These are phyloP conservation scores for Blomia tropicalis DNA, from an alignment of 2,888 invertebrate genomes.

Conservation along the genomic window DNA sequence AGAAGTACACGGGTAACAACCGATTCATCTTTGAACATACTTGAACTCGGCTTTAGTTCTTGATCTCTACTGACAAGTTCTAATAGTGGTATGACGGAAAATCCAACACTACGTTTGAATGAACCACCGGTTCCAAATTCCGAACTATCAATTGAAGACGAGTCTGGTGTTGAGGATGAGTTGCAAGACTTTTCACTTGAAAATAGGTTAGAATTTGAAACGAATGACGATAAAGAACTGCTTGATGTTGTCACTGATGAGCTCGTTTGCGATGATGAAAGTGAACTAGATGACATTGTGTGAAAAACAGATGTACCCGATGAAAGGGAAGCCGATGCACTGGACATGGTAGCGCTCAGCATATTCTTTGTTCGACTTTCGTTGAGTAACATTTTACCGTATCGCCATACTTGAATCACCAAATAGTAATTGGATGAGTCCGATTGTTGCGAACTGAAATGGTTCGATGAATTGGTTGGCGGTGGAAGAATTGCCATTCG, in stretches of 20 bases:
- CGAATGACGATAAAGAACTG: slow-evolving; percentile 9
- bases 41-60: not conserved
- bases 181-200: not conserved
- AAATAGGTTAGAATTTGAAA: not conserved
- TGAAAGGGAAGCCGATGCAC: slow-evolving; percentile 37
- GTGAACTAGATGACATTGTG: not conserved
- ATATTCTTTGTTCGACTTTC: slow-evolving; percentile 44
- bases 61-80: slow-evolving; percentile 11
- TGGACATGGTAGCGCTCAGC: slow-evolving; percentile 45
- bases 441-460: not conserved
- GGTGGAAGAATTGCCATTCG: not conserved
- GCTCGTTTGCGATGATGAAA: not conserved
- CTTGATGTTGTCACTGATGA: not conserved
- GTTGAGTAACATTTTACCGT: slow-evolving; percentile 23
- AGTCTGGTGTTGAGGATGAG: slow-evolving; percentile 3
- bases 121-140: not conserved
- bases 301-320: slow-evolving; percentile 17
- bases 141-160: slow-evolving; percentile 14
- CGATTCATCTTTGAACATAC: not conserved
- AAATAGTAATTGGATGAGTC: slow-evolving; percentile 15
- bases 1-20: not conserved
- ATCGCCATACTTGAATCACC: slow-evolving; percentile 23
- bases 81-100: slow-evolving; percentile 6
- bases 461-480: not conserved
- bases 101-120: slow-evolving; percentile 7